Base-by-base conservation (phyloP, 2,888 invertebrate species). In the Plebejus melissa region DNA sequence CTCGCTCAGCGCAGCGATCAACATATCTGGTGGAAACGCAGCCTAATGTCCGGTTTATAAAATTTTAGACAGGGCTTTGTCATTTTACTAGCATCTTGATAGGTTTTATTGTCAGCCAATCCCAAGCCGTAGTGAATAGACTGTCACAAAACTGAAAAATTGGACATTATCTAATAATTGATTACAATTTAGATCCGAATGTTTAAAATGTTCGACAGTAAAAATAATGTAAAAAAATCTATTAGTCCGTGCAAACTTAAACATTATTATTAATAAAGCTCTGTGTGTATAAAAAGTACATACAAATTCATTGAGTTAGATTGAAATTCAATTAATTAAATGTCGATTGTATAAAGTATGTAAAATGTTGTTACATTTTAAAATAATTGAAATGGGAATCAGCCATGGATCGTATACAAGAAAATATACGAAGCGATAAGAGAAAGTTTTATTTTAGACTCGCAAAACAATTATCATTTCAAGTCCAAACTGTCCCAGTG, bases 401-500 rank as follows among this genome's bases (percentile, higher is more conserved):
- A 16, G 16, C 16, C 54, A 54, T 16, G 54, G 16, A 54, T 32
- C 9, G 46, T 46, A 11, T 11, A 16, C 54, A 54, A 54, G 28
- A 65, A 65, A n/a, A n/a, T n/a, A 4, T 32, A 65, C 11, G 11
- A 32, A 65, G 32, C 32, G 60, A 60, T 60, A 60, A 28, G 28
- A 22, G 28, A 60, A 77, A 74, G 75, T 79, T 54, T 54, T 54
- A 46, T 46, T 9, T 46, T 46, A 7, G 46, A 11, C 46, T 46
- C 46, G 2, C 46, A 41, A 2, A 46, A 77, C 76, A 76, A 65
- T 74, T 58, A 58, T 77, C 76, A 74, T 76, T 16, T 46, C 4
- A 41, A 69, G 3, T 28, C 1, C 54, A n/a, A 54, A 75, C 13
- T 69, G 46, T 46, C 9, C 46, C 46, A 46, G 2, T 46, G 46